Evolutionary conservation across 2,888 invertebrate species (phyloP), one percentile per base, ranked within the genome.

Genomic region (Pyrochroa serraticornis): DNA sequence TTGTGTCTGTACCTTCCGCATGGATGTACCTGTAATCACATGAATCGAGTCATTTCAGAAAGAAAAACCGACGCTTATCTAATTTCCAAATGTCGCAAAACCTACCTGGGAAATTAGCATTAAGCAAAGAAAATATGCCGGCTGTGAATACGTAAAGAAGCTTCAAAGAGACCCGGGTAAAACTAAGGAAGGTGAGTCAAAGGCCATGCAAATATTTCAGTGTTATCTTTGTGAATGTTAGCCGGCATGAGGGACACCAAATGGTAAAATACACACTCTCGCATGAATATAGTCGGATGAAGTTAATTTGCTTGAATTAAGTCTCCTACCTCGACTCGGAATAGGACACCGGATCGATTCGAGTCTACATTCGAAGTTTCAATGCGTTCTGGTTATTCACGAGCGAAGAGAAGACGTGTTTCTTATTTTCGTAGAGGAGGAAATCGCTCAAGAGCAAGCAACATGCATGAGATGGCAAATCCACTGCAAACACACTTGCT

Each of bases 1-100:
- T 99, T 99, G 83, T 97, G 95, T 49, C 97, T 87, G 82, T 98
- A 99, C 74, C 97, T 87, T 60, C 99, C 99, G 80, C 98, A 98
- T 1, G 98, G 97, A 80, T 99, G 98, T 58, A 95, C 94, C 95
- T 95, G 82, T n/a, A 77, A 76, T 50, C 30, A 7, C 7, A 37
- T 2, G 6, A n/a, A 35, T 22, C 8, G 10, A 8, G 14, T 14
- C 6, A 38, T 14, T 22, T 36, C 13, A 35, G 6, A 10, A n/a
- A 8, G n/a, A 9, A 35, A 46, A 36, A 12, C n/a, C n/a, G 13
- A 36, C 14, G 12, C 6, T 32, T 35, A 30, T 32, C 7, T 35
- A 22, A 22, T 22, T 22, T 22, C 22, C 22, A 22, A 22, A 22
- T 22, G 48, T 13, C 48, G 34, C 47, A 42, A 48, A 52, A 51